A percentile compares a stretch with the other conserved stretches of the same genome.
phyloP scores from a whole-genome alignment of 2,888 invertebrate genomes.

The Amblyjoppa fuscipennis region DNA sequence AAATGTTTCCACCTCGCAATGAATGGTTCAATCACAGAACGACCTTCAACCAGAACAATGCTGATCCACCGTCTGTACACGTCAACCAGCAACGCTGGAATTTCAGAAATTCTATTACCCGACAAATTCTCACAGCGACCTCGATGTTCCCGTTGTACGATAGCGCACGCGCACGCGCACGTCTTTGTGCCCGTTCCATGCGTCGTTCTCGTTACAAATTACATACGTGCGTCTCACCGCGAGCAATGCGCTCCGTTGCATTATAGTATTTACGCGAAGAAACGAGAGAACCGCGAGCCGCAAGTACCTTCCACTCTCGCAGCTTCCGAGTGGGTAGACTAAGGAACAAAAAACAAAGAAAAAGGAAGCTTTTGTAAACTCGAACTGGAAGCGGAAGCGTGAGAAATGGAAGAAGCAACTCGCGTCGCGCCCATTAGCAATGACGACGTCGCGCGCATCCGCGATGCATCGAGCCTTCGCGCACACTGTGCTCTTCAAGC shows the following conservation, averaged over 20 bases:
- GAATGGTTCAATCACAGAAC: neutral
- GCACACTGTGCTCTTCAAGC: neutral
- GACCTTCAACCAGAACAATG: neutral
- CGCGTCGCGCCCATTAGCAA: slow-evolving; percentile 33
- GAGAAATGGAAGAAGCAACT: slow-evolving; percentile 46
- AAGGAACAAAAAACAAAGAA: neutral
- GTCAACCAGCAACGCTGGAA: neutral
- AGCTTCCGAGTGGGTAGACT: slow-evolving; percentile 46
- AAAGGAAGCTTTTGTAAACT: neutral
- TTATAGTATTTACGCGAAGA: slow-evolving; percentile 54
- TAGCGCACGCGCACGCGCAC: slow-evolving; percentile 4
- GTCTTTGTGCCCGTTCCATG: neutral
- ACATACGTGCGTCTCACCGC: slow-evolving; percentile 19
- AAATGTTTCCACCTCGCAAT: neutral
- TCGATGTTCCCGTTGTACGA: slow-evolving; percentile 1
- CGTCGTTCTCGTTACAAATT: slow-evolving; percentile 44
- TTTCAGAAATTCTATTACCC: neutral
- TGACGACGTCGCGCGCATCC: neutral
- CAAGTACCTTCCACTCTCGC: slow-evolving; percentile 36
- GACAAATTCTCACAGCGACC: slow-evolving; percentile 21
- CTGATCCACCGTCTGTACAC: neutral
- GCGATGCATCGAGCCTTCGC: slow-evolving; percentile 9
- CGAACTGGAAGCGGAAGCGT: slow-evolving; percentile 40
- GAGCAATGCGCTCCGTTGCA: slow-evolving; percentile 38
- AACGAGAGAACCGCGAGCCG: slow-evolving; percentile 20